A percentile compares a stretch with the other conserved stretches of the same genome.
Conservation (phyloP, 2,888 invertebrate species). For the Andrena bicolor region DNA sequence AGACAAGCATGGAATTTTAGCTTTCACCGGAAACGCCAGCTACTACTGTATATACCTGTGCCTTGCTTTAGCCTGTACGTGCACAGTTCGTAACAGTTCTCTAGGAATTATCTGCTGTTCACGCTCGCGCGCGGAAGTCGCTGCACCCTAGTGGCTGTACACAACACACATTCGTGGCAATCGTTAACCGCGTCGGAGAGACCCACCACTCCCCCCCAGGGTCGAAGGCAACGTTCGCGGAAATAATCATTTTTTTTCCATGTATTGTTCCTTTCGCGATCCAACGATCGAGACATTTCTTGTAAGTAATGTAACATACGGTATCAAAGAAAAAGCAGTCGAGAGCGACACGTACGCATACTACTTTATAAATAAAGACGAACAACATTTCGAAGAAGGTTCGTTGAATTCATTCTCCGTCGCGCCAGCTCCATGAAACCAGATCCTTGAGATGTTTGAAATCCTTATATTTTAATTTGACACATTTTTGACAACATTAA, state of each 20-base stretch:
- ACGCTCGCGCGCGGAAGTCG: conserved; percentile 49
- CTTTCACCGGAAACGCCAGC: conserved; percentile 60
- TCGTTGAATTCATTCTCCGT: conserved; percentile 8
- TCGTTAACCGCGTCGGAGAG: conserved; percentile 19
- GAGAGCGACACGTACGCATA: conserved; percentile 32
- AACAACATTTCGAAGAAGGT: conserved; percentile 50
- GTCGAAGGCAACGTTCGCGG: conserved; percentile 13
- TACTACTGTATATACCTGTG: conserved; percentile 66
- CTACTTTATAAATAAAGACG: conserved; percentile 70
- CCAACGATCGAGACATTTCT: conserved; percentile 38
- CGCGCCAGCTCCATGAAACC: background rate
- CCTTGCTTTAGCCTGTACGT: conserved; percentile 68
- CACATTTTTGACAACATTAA: conserved; percentile 83
- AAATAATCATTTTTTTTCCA: conserved; percentile 14
- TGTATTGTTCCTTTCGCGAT: conserved; percentile 42
- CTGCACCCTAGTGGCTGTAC: conserved; percentile 42
- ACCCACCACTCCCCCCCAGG: background rate
- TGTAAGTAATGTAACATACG: conserved; percentile 74
- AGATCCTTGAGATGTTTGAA: conserved; percentile 75
- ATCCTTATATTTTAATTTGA: conserved; percentile 83
- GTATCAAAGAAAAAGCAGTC: conserved; percentile 23
- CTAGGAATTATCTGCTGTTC: conserved; percentile 42
- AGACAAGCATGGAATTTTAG: conserved; percentile 56
- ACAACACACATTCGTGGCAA: conserved; percentile 20
- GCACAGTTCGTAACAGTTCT: conserved; percentile 50